Evolutionary conservation across 2,113 vertebrate genomes (phyloP), one percentile per base, ranked within the genome.

Genomic region (Propithecus coquereli): DNA sequence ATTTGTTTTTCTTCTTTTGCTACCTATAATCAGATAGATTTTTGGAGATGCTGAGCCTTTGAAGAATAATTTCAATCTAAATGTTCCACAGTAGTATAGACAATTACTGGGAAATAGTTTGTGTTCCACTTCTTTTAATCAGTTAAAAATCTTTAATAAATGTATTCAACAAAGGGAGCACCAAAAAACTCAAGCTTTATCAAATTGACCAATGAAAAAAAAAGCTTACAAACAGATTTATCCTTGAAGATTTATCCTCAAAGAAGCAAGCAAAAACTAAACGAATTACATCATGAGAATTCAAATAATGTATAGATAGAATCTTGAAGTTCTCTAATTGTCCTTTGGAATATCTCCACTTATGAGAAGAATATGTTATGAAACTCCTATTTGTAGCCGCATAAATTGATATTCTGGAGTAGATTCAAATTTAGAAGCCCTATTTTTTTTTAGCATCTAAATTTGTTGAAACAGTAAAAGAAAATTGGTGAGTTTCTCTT

Each of bases 71-170:
- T 90, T 90, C 14, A 73, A 2, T 6, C 30, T 85, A 90, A 71
- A 85, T 63, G 23, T 80, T 76, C n/a, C 54, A 68, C 9, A 47
- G 14, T 61, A 70, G 43, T 70, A 25, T 37, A 82, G 59, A 83
- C 12, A 22, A 63, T 43, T 45, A 83, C 1, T 94, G 43, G n/a
- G 68, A 94, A 91, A 66, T 32, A 87, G 27, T 45, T 94, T 32
- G 37, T 18, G 30, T 77, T 88, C n/a, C 32, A 37, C 20, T 25
- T 71, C 77, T 73, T 59, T 13, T 43, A 59, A 40, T 40, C 10
- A 76, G 17, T n/a, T 50, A 57, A 92, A 92, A 45, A 70, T 84
- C 37, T 88, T 88, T 57, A 90, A 54, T 92, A 88, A 84, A 92
- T 71, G 37, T 65, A 59, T 68, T 84, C 34, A 57, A 66, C 22